These are phyloP conservation scores for Cherax quadricarinatus DNA, from an alignment of 1,140 invertebrate genomes.

Conservation along the genomic window DNA sequence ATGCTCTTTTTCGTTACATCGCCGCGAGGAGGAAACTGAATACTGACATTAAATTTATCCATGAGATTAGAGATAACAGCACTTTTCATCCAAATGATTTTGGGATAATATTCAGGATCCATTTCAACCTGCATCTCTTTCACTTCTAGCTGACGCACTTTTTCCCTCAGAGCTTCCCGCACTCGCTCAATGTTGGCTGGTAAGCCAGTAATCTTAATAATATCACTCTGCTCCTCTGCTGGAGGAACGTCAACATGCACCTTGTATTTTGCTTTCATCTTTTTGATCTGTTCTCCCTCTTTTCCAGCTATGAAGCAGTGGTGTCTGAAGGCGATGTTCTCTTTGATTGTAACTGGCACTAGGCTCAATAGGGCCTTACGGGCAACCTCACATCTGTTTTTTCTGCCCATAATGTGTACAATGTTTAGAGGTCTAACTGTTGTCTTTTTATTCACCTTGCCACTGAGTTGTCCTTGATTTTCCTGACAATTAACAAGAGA, in stretches of 20 bases:
- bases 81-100: constrained; percentile 92
- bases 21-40: constrained; percentile 91
- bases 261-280: constrained; percentile 92
- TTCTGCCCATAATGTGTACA: constrained; percentile 89
- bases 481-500: constrained; percentile 74
- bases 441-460: constrained; percentile 59
- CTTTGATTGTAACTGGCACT: constrained; percentile 89
- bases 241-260: constrained; percentile 90
- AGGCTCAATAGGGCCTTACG: constrained; percentile 90
- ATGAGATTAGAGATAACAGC: constrained; percentile 90
- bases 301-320: constrained; percentile 96
- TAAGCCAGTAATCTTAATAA: constrained; percentile 82
- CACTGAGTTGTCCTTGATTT: constrained; percentile 68
- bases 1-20: constrained; percentile 86
- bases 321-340: constrained; percentile 92
- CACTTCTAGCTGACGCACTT: constrained; percentile 88
- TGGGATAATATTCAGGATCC: constrained; percentile 92
- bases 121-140: constrained; percentile 88
- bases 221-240: constrained; percentile 85
- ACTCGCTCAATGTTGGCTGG: constrained; percentile 90
- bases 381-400: constrained; percentile 89
- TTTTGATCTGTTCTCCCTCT: constrained; percentile 91
- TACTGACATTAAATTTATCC: constrained; percentile 91
- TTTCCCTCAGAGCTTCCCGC: constrained; percentile 87
- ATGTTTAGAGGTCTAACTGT: constrained; percentile 83